These are phyloP conservation scores for Ranitomeya variabilis DNA, from an alignment of 2,113 vertebrate species.

Conservation along the genomic window DNA sequence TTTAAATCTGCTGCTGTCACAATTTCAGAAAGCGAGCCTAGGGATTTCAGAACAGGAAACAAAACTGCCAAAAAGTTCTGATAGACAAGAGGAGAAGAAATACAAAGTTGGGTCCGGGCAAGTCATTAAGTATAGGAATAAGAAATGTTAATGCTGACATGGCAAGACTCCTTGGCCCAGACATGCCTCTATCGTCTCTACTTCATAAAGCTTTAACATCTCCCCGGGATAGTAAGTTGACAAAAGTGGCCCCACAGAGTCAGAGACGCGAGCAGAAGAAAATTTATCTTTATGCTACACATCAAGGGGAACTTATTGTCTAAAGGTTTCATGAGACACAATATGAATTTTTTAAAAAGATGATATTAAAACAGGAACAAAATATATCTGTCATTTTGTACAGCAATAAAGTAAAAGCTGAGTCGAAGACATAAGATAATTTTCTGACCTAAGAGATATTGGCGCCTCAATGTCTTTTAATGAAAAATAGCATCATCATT, in stretches of 20 bases:
- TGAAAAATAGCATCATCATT: constrained; percentile 35
- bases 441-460: constrained; percentile 27
- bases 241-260: constrained; percentile 34
- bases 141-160: constrained; percentile 45
- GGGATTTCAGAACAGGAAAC: constrained; percentile 53
- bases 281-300: constrained; percentile 11
- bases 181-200: constrained; percentile 11
- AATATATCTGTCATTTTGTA: constrained; percentile 34
- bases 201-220: constrained; percentile 24
- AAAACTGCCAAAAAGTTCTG: constrained; percentile 55
- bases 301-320: constrained; percentile 34
- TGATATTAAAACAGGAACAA: constrained; percentile 4
- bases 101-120: constrained; percentile 47
- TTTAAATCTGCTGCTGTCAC: constrained; percentile 56
- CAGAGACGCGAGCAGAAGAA: background rate
- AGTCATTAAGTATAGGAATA: constrained; percentile 48
- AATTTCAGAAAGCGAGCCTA: constrained; percentile 32
- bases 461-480: constrained; percentile 10
- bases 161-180: constrained; percentile 23
- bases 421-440: constrained; percentile 23
- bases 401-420: background rate
- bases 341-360: constrained; percentile 1
- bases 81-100: constrained; percentile 50
- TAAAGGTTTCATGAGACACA: constrained; percentile 21
- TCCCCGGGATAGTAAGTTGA: constrained; percentile 29